Conservation (phyloP, 2,888 invertebrate species). For the Coenonympha glycerion region DNA sequence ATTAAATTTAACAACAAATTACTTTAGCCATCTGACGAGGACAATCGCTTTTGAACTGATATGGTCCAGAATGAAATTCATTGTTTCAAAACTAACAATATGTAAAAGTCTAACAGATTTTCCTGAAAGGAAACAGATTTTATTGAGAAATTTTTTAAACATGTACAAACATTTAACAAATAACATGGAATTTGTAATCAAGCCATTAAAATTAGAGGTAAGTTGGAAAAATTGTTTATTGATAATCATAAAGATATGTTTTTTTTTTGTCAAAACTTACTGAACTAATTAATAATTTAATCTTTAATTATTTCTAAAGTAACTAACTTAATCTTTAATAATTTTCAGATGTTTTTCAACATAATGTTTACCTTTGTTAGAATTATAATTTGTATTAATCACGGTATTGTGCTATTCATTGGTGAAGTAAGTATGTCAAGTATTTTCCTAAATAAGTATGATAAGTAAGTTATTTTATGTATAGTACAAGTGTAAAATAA, state of each 20-base stretch:
- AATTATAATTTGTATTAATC: not conserved
- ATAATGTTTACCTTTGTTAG: slow-evolving; percentile 2
- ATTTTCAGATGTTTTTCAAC: slow-evolving; percentile 11
- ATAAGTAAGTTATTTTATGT: too few species aligned
- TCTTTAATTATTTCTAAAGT: not conserved
- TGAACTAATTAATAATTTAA: not conserved
- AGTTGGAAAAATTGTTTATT: not conserved
- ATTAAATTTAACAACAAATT: not conserved
- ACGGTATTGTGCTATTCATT: not conserved
- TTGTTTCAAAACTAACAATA: not conserved
- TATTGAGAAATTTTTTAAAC: slow-evolving; percentile 9
- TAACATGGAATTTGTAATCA: not conserved
- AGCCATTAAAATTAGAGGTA: slow-evolving; percentile 11
- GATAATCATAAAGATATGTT: too few species aligned
- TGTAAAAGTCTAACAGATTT: too few species aligned
- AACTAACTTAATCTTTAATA: not conserved
- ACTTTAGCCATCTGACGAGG: not conserved
- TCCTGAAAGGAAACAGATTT: too few species aligned
- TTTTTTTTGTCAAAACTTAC: too few species aligned
- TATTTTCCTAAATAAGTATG: too few species aligned
- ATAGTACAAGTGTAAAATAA: too few species aligned
- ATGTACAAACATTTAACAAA: slow-evolving; percentile 13
- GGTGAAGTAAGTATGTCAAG: slow-evolving; percentile 12
- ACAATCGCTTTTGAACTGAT: slow-evolving; percentile 1
- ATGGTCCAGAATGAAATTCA: not conserved